Evolutionary conservation across 2,888 invertebrate genomes (phyloP), one percentile per base, ranked within the genome.

Genomic region (Pristionchus fissidentatus): DNA sequence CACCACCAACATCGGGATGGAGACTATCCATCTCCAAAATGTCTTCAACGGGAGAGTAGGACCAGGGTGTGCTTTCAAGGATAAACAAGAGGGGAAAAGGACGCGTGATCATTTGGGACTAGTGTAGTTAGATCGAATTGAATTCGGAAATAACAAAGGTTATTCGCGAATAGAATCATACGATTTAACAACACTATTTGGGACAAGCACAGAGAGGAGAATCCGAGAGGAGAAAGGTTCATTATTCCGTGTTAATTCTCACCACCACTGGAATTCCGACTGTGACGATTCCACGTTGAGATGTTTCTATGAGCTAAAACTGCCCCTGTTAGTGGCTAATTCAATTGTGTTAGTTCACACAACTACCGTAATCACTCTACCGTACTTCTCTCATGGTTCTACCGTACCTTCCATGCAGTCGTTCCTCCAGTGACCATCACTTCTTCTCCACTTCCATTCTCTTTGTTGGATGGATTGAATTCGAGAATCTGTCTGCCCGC

Each of bases 401-500:
- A 55, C 35, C 55, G 38, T 38, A 78, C 55, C 52, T 55, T 55
- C 78, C 78, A 55, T 38, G 55, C 78, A 35, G 26, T 55, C 19
- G 32, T 22, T 52, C 78, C 78, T 55, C 78, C 78, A 15, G 75
- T 46, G 35, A 78, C 38, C 2, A 26, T 55, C 22, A 55, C 78
- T 26, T 41, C 62, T 43, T 35, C 57, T 4, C 41, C 66, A 19
- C 52, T 29, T 60, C 60, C 80, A 80, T 80, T 60, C 41, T 38
- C 60, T 26, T 43, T 55, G 52, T 78, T 55, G 32, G n/a, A n/a
- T 0, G 70, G 49, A 41, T 43, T n/a, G n/a, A 82, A 49, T 26
- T 70, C 49, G 7, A 82, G 26, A 38, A 82, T 82, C 22, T 70
- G 82, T 26, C 70, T 46, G 4, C 82, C 82, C 22, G 82, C 82